Evolutionary conservation across 2,113 vertebrate species (phyloP).

Genomic region (Heliornis fulica): DNA sequence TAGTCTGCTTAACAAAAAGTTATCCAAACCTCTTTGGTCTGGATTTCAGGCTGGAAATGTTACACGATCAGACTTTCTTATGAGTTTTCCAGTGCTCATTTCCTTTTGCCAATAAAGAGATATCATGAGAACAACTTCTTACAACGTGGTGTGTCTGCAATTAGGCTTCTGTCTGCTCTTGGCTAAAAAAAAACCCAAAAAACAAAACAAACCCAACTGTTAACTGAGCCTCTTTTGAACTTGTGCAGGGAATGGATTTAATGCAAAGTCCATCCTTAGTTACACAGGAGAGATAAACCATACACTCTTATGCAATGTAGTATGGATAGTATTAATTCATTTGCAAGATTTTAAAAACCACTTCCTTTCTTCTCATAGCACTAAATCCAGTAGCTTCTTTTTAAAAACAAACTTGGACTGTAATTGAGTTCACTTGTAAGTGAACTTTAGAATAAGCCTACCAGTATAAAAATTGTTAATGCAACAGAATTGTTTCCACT

Average conservation of each 20-base stretch:
- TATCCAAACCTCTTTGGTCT: conserved; percentile 60
- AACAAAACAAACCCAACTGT: not conserved
- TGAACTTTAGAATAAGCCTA: not conserved
- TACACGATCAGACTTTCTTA: conserved; percentile 39
- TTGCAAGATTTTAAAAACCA: conserved; percentile 25
- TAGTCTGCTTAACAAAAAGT: conserved; percentile 13
- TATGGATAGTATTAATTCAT: conserved; percentile 38
- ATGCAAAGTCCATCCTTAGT: conserved; percentile 39
- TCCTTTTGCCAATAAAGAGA: conserved; percentile 34
- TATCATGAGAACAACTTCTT: conserved; percentile 45
- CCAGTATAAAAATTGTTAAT: not conserved
- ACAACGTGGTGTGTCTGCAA: not conserved
- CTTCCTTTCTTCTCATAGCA: conserved; percentile 22
- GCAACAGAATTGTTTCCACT: not conserved
- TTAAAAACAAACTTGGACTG: not conserved
- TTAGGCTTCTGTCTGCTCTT: not conserved
- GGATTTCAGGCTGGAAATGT: conserved; percentile 57
- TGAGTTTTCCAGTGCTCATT: conserved; percentile 49
- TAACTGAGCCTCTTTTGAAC: conserved; percentile 8
- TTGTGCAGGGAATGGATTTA: not conserved
- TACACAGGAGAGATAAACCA: conserved; percentile 43
- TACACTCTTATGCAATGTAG: conserved; percentile 16
- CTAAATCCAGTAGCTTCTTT: conserved; percentile 7
- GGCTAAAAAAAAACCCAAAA: not conserved
- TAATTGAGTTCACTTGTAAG: conserved; percentile 16